These are phyloP conservation scores for Leiothrix lutea DNA, from an alignment of 2,113 vertebrate species.

Conservation along the genomic window DNA sequence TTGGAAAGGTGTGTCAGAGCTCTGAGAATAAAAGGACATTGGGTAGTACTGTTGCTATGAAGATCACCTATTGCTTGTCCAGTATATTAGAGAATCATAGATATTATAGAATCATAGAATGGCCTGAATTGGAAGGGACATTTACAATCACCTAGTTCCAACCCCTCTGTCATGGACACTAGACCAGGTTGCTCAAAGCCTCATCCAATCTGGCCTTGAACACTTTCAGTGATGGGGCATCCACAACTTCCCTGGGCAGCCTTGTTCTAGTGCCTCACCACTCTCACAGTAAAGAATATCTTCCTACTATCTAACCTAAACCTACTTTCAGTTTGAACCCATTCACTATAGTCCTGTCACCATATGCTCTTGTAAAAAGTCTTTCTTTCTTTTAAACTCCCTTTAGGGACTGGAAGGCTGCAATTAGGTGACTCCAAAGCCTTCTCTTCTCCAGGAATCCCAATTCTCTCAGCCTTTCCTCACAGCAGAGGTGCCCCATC, in stretches of 20 bases:
- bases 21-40: not conserved
- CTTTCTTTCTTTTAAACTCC: not conserved
- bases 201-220: not conserved
- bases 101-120: not conserved
- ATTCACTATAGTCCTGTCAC: not conserved
- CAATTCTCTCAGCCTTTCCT: not conserved
- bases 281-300: not conserved
- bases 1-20: not conserved
- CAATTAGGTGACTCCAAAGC: not conserved
- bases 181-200: not conserved
- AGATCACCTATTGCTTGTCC: not conserved
- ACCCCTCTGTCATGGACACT: not conserved
- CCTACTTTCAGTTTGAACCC: not conserved
- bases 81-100: not conserved
- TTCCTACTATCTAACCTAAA: not conserved
- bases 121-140: not conserved
- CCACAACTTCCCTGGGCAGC: not conserved
- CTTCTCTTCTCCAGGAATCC: not conserved
- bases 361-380: not conserved
- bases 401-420: not conserved
- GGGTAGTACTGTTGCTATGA: not conserved
- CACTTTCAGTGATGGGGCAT: not conserved
- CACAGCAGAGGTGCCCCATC: accelerated
- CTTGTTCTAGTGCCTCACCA: not conserved
- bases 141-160: not conserved